Percentiles rank a stretch among this genome's conserved stretches.
Conservation (phyloP, 2,888 invertebrate genomes). For the Drymonia ruficornis region DNA sequence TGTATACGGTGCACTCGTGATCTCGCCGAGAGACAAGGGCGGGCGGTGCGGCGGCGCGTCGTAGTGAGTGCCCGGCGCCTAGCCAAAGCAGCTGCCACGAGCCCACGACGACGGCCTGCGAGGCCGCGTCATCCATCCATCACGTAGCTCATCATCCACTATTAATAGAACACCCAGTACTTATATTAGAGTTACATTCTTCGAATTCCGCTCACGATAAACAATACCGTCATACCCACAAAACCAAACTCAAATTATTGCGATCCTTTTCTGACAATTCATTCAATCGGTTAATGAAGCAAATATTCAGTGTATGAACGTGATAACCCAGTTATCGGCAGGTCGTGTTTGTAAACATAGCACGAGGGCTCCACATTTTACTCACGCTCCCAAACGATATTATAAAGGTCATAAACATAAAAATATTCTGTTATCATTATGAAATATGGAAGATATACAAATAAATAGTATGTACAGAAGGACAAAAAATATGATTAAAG, state of each 20-base stretch:
- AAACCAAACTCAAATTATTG: conserved; percentile 44
- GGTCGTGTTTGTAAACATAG: conserved; percentile 71
- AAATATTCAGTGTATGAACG: conserved; percentile 53
- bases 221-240: conserved; percentile 59
- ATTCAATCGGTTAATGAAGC: conserved; percentile 55
- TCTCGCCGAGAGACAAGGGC: conserved; percentile 27
- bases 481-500: not conserved
- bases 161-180: conserved; percentile 67
- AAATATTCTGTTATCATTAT: conserved; percentile 14
- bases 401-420: conserved; percentile 48
- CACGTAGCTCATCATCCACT: conserved; percentile 74
- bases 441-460: not conserved
- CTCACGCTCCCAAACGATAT: conserved; percentile 47
- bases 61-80: conserved; percentile 47
- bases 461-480: not conserved
- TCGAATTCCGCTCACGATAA: conserved; percentile 69
- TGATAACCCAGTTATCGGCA: conserved; percentile 69
- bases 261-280: conserved; percentile 50
- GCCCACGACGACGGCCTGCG: conserved; percentile 41
- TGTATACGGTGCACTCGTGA: conserved; percentile 53
- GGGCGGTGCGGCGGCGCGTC: conserved; percentile 19
- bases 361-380: conserved; percentile 52
- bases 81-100: conserved; percentile 43
- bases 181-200: conserved; percentile 69
- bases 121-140: conserved; percentile 80